phyloP scores from a whole-genome alignment of 2,888 invertebrate species.

The Oeneis ivallda region DNA sequence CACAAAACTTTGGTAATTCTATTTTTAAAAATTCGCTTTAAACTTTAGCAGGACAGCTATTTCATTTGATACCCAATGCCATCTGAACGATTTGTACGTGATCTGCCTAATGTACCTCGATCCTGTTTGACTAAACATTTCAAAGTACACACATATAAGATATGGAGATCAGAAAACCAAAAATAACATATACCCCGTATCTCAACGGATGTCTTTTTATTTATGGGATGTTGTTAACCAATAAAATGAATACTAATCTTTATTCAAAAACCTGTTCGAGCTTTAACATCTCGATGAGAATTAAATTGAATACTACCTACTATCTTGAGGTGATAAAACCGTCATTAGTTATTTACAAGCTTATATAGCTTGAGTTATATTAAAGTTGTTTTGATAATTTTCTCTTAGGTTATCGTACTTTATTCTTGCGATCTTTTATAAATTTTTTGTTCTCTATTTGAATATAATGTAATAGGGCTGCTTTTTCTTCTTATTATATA shows the following conservation, averaged over 20 bases:
- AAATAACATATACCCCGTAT: constrained; percentile 13
- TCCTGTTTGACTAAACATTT: constrained; percentile 16
- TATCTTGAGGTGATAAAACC: constrained; percentile 7
- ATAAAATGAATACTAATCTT: constrained; percentile 17
- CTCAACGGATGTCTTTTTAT: constrained; percentile 10
- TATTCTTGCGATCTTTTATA: background rate
- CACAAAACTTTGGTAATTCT: background rate
- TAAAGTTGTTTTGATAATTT: background rate
- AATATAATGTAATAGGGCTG: too few relatives aligned
- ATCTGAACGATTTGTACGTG: constrained; percentile 6
- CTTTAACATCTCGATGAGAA: constrained; percentile 3
- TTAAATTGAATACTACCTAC: constrained; percentile 14
- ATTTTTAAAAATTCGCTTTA: constrained; percentile 5
- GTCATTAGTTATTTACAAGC: constrained; percentile 7
- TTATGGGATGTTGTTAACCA: constrained; percentile 12
- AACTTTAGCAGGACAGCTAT: background rate
- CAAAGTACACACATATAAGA: constrained; percentile 5
- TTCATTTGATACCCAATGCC: background rate
- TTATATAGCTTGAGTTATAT: background rate
- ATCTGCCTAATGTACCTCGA: background rate
- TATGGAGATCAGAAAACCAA: constrained; percentile 19
- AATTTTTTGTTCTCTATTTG: background rate
- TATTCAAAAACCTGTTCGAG: constrained; percentile 20
- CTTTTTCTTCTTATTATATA: background rate
- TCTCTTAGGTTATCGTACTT: background rate